Conservation (phyloP, 2,113 vertebrate genomes). For the Siniperca knerii region DNA sequence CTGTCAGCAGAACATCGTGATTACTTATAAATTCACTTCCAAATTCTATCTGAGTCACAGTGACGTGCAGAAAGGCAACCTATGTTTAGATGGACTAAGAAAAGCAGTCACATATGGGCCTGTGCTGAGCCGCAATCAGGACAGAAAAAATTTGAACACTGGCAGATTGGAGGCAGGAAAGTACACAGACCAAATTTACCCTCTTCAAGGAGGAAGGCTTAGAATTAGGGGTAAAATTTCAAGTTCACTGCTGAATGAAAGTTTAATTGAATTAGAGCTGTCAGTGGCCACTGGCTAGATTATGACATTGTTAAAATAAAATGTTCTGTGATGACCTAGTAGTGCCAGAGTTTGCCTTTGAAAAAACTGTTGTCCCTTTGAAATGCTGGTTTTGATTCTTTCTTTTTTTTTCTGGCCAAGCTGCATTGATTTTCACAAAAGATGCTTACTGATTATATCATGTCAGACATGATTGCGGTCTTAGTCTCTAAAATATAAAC, state of each 20-base stretch:
- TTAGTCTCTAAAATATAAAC: background rate
- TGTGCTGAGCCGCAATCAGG: background rate
- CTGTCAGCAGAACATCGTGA: background rate
- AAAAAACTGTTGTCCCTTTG: background rate
- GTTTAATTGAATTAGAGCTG: slow-evolving; percentile 23
- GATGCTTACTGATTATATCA: background rate
- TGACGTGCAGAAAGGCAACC: background rate
- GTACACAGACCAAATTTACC: background rate
- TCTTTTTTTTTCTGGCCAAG: background rate
- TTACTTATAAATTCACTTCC: background rate
- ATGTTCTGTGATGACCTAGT: background rate
- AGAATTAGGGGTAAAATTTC: background rate
- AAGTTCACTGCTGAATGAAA: background rate
- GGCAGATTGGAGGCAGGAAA: background rate
- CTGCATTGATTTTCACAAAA: background rate
- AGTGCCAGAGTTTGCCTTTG: background rate
- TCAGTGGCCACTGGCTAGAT: background rate
- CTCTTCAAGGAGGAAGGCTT: background rate
- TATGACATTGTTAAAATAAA: background rate
- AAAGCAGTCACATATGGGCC: slow-evolving; percentile 22
- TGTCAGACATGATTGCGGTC: background rate
- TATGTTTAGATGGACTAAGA: slow-evolving; percentile 26
- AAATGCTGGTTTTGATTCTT: background rate
- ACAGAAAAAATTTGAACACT: background rate
- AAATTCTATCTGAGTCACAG: slow-evolving; percentile 4